Evolutionary conservation across 2,113 vertebrate genomes (phyloP).

Genomic region (Sinocyclocheilus maitianheensis): DNA sequence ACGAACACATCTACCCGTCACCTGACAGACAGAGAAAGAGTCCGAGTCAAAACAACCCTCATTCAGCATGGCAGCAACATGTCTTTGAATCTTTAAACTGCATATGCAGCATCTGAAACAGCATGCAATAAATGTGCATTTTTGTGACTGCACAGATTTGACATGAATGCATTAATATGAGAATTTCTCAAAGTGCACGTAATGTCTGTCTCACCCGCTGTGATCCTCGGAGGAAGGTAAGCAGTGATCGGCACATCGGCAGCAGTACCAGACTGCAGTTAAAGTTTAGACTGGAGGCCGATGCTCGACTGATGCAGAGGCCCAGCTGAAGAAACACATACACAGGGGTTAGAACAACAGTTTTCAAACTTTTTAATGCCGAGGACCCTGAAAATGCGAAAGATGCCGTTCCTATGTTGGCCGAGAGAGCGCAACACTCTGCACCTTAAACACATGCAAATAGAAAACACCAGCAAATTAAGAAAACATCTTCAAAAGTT

Average conservation of each 20-base stretch:
- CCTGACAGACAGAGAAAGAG: conserved; percentile 61
- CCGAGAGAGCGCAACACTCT: conserved; percentile 79
- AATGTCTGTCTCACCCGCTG: conserved; percentile 76
- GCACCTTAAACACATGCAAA: too few species aligned
- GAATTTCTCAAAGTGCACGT: background rate
- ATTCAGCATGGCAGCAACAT: background rate
- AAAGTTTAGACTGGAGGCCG: conserved; percentile 92
- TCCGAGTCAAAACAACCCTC: conserved; percentile 4
- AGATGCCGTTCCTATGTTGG: conserved; percentile 75
- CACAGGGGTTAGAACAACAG: background rate
- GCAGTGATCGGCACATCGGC: conserved; percentile 87
- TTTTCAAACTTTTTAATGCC: too few species aligned
- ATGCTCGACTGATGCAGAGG: conserved; percentile 95
- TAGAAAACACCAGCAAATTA: too few species aligned
- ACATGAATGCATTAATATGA: too few species aligned
- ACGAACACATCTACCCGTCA: conserved; percentile 79
- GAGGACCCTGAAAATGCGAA: background rate
- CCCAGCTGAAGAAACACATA: conserved; percentile 80
- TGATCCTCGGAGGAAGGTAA: conserved; percentile 86
- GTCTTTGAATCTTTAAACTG: background rate
- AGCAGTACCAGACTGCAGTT: conserved; percentile 95
- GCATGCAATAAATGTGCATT: background rate
- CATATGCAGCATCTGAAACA: too few species aligned
- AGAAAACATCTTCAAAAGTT: too few species aligned
- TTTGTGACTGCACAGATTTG: background rate